phyloP scores from a whole-genome alignment of 2,113 vertebrate genomes.

The Canis aureus region DNA sequence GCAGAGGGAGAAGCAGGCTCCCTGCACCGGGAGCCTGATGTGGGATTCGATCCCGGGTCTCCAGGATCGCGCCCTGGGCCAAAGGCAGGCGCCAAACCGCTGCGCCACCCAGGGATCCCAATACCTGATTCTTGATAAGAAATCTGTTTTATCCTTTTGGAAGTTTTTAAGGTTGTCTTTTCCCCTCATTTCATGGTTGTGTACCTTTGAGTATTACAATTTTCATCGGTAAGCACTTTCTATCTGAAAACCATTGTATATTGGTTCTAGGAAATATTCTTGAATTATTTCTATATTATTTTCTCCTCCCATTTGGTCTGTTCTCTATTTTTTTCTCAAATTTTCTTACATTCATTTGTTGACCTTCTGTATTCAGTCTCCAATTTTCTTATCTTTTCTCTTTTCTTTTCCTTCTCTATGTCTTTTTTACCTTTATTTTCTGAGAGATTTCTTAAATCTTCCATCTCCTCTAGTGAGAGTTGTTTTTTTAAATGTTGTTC shows the following conservation, averaged over 20 bases:
- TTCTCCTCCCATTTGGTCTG: neutral
- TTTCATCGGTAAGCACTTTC: neutral
- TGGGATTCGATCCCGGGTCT: no score
- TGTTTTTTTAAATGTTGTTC: neutral
- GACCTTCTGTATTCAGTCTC: neutral
- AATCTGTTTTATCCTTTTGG: neutral
- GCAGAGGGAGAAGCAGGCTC: no score
- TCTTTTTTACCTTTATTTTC: neutral
- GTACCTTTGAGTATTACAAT: neutral
- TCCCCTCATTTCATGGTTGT: neutral
- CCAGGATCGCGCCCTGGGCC: no score
- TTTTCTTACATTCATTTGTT: neutral
- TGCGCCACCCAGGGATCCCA: no score
- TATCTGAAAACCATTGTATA: neutral
- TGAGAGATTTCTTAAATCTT: slow-evolving; percentile 8
- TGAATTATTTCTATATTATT: neutral
- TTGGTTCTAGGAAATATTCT: neutral
- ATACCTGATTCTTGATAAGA: no score
- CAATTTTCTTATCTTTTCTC: neutral
- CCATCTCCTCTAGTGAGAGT: neutral
- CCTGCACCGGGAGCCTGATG: no score
- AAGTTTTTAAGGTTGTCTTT: neutral
- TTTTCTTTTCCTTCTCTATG: neutral
- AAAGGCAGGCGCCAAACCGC: no score
- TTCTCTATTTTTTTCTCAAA: neutral